These are phyloP conservation scores for Steatornis caripensis DNA, from an alignment of 2,113 vertebrate genomes.

Conservation along the genomic window DNA sequence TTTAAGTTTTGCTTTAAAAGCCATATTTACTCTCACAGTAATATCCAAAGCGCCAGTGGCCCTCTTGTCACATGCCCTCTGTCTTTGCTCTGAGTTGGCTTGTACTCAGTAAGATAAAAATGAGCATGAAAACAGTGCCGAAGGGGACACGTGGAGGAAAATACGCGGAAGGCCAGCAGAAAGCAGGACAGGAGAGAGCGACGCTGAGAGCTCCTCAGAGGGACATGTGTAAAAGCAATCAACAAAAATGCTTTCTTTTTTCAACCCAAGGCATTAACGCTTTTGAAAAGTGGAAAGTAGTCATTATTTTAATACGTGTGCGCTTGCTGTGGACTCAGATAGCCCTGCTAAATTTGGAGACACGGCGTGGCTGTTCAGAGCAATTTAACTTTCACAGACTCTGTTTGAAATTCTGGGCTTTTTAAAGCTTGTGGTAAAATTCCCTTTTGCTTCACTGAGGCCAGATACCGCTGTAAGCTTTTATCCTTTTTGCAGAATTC, in stretches of 20 bases:
- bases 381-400: conserved; percentile 25
- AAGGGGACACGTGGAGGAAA: not conserved
- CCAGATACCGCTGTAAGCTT: not conserved
- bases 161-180: not conserved
- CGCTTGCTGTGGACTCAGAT: not conserved
- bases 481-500: not conserved
- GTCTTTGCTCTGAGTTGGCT: not conserved
- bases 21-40: fast-evolving
- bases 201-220: not conserved
- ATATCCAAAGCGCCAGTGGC: not conserved
- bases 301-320: not conserved
- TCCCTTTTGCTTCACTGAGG: conserved; percentile 27
- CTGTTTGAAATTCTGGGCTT: conserved; percentile 4
- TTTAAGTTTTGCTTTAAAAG: not conserved
- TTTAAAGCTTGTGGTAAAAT: conserved; percentile 37
- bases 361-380: not conserved
- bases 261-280: not conserved
- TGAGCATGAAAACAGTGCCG: fast-evolving
- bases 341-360: conserved; percentile 28
- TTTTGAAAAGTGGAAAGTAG: not conserved
- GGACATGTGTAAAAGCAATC: not conserved
- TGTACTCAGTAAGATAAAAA: not conserved
- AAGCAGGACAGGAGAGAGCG: not conserved
- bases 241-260: not conserved
- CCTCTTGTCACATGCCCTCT: not conserved